Conservation (phyloP, 2,113 vertebrate genomes). For the Sus scrofa region T2T-Sscrofa CM000812.6:231544001-231544500, state of each 20-base stretch:
- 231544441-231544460: not conserved
- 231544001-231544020: too few species aligned
- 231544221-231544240: not conserved
- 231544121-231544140: too few species aligned
- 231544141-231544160: too few species aligned
- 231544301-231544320: not conserved
- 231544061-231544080: too few species aligned
- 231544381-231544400: not conserved
- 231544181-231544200: not conserved
- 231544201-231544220: not conserved
- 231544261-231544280: not conserved
- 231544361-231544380: not conserved
- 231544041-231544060: too few species aligned
- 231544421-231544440: not conserved
- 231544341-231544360: rapidly evolving
- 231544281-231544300: not conserved
- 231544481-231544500: not conserved
- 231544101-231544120: too few species aligned
- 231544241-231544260: not conserved
- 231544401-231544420: not conserved
- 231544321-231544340: not conserved
- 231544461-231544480: not conserved
- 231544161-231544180: not conserved
- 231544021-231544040: too few species aligned
- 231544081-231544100: too few species aligned